Evolutionary conservation across 2,888 invertebrate genomes (phyloP), one percentile per base, ranked within the genome.

Genomic region (Heteropelma amictum): DNA sequence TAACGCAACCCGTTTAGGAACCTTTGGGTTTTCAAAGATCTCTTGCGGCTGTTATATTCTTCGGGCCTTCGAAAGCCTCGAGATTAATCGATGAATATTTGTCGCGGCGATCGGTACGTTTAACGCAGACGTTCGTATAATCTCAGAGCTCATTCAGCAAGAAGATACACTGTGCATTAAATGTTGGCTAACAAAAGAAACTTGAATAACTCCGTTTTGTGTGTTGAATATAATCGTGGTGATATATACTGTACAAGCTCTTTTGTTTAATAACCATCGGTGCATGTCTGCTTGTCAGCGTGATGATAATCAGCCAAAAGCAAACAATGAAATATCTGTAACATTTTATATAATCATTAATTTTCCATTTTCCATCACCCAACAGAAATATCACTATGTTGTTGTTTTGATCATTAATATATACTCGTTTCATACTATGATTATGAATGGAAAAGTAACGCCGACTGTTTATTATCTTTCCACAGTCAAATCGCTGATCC

Each of bases 31-130:
- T 58, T 33, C 30, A 6, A n/a, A 12, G 26, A 12, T 21, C 19
- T 47, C 68, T 64, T 53, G 7, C 19, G 47, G 30, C 60, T 38
- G 42, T n/a, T 12, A 19, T 26, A 17, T 54, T 51, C 28, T 17
- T 45, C 28, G 54, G 56, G 30, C 56, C 53, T 78, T 77, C 76
- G 71, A 78, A 74, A 64, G 45, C 72, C 61, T 40, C 53, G 80
- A 84, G 84, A 85, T 85, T 84, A 85, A 85, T 85, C 81, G 85
- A 80, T 74, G 72, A 77, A 78, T 82, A 85, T 85, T 85, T 85
- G 85, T 85, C 85, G 84, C 77, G 83, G 80, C 53, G 79, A 79
- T 81, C 81, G 61, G 80, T 81, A 78, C 79, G 70, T 70, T 75
- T 70, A 75, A 75, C 61, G 54, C 30, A 17, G 19, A 42, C 42